These are phyloP conservation scores for Drosophila ficusphila DNA, from an alignment of 1,140 invertebrate genomes.

Conservation along the genomic window DNA sequence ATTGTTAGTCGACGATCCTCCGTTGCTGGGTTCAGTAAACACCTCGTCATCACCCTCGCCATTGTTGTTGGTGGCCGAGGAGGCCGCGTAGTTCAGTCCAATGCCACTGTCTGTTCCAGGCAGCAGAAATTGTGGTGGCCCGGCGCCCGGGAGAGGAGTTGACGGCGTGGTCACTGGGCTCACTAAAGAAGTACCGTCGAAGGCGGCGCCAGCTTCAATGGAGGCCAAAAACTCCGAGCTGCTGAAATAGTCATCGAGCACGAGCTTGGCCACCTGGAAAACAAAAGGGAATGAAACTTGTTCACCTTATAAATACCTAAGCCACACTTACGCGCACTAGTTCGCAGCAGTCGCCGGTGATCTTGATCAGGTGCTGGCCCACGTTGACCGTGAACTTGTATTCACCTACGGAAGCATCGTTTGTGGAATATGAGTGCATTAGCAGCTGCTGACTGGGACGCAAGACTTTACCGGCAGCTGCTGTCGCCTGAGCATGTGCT, in stretches of 20 bases:
- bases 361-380: constrained; percentile 91
- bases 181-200: constrained; percentile 70
- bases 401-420: constrained; percentile 92
- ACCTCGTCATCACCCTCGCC: constrained; percentile 81
- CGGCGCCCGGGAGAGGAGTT: constrained; percentile 70
- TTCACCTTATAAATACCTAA: too few species aligned
- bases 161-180: constrained; percentile 79
- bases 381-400: constrained; percentile 94
- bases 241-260: constrained; percentile 92
- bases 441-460: constrained; percentile 86
- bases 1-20: constrained; percentile 29
- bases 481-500: constrained; percentile 65
- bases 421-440: constrained; percentile 92
- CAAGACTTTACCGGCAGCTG: constrained; percentile 85
- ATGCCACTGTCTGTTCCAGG: constrained; percentile 82
- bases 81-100: constrained; percentile 68
- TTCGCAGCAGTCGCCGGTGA: constrained; percentile 92
- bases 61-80: constrained; percentile 53
- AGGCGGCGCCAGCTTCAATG: constrained; percentile 79
- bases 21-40: constrained; percentile 61
- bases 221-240: constrained; percentile 82
- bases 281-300: too few species aligned
- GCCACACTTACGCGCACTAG: constrained; percentile 91
- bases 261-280: constrained; percentile 91
- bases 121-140: constrained; percentile 72